These are phyloP conservation scores for Megamerina dolium DNA, from an alignment of 2,888 invertebrate species.

Conservation along the genomic window DNA sequence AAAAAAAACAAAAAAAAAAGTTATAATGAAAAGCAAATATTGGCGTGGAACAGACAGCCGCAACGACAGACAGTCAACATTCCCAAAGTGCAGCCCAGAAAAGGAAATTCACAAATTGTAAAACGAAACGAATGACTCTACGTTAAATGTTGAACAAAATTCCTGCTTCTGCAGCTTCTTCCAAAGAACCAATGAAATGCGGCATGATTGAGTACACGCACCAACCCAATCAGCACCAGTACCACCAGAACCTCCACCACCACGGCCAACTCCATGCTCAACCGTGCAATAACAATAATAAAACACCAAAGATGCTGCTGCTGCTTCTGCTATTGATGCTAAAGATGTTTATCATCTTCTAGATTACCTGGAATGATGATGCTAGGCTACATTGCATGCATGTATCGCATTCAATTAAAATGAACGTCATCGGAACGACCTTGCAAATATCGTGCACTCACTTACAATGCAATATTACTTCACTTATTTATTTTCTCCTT, in stretches of 20 bases:
- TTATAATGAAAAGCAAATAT: not conserved
- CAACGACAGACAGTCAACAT: conserved; percentile 4
- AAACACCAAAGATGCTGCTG: too few relatives aligned
- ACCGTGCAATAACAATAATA: too few relatives aligned
- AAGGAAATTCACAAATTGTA: conserved; percentile 2
- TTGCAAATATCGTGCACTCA: too few relatives aligned
- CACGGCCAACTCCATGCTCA: not conserved
- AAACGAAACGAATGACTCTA: conserved; percentile 14
- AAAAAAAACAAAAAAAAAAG: not conserved
- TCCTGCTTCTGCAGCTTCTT: too few relatives aligned
- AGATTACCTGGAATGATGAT: conserved; percentile 13
- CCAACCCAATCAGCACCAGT: conserved; percentile 4
- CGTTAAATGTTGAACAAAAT: too few relatives aligned
- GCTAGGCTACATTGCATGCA: too few relatives aligned
- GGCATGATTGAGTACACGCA: not conserved
- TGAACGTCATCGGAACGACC: not conserved
- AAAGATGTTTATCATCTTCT: conserved; percentile 10
- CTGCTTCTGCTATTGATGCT: too few relatives aligned
- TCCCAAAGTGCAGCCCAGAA: conserved; percentile 7
- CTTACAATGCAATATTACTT: too few relatives aligned
- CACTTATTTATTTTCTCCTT: too few relatives aligned
- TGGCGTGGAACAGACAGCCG: not conserved
- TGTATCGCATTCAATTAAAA: conserved; percentile 3
- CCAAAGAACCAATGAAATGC: not conserved
- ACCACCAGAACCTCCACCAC: conserved; percentile 1